Evolutionary conservation across 2,888 invertebrate species (phyloP).

Genomic region (Orthosia gracilis): DNA sequence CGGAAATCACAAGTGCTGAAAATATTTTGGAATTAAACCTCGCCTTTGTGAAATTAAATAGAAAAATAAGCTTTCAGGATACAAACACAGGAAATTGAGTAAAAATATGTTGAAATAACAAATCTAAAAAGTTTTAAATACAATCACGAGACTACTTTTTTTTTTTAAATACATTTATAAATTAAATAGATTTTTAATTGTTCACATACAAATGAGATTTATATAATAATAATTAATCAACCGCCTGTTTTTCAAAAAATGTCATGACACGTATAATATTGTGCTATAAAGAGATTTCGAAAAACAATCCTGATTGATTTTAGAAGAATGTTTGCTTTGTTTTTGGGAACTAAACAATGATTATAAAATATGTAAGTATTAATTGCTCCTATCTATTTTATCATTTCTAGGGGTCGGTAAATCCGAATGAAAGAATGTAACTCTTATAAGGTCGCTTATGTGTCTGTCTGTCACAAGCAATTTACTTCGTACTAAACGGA

Average conservation of each 20-base stretch:
- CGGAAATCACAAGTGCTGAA: slow-evolving; percentile 18
- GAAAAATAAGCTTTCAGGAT: neutral
- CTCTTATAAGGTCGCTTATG: no score
- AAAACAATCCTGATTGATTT: neutral
- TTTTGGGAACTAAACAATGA: slow-evolving; percentile 31
- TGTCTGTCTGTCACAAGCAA: no score
- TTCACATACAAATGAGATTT: neutral
- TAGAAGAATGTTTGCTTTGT: slow-evolving; percentile 12
- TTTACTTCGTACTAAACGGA: no score
- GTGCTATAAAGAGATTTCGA: neutral
- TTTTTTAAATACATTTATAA: neutral
- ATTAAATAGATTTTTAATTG: neutral
- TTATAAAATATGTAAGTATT: slow-evolving; percentile 41
- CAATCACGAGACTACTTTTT: neutral
- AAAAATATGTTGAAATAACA: neutral
- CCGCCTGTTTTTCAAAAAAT: neutral
- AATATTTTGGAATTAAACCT: slow-evolving; percentile 15
- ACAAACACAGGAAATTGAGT: neutral
- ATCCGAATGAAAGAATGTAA: no score
- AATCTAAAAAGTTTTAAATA: neutral
- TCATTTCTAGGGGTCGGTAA: no score
- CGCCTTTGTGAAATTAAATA: slow-evolving; percentile 1
- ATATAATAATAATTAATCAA: neutral
- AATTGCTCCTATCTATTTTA: no score
- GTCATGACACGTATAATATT: neutral